Evolutionary conservation across 2,888 invertebrate species (phyloP), one percentile per base, ranked within the genome.

Genomic region (Uloborus plumipes): DNA sequence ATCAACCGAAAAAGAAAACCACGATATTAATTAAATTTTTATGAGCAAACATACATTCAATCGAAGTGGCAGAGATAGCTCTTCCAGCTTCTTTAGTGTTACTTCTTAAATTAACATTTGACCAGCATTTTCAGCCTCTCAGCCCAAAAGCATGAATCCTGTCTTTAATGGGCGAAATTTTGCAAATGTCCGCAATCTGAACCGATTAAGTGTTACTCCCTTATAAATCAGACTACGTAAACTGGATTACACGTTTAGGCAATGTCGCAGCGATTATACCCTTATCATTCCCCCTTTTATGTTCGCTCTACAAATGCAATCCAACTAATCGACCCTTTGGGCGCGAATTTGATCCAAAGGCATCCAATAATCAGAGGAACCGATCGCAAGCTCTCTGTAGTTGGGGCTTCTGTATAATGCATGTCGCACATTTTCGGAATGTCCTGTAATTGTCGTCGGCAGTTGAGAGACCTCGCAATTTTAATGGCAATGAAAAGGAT

Each of bases 281-380:
- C 78, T 78, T 78, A 78, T 78, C 78, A 70, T 71, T 55, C 18
- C 31, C 49, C 66, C 71, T 71, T 78, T 78, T 70, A 77, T 77
- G 77, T 67, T 64, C 6, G 16, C 20, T 49, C 62, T 69, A 69
- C 51, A 50, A 62, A 53, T 69, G 70, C 64, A 71, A 70, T 65
- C 64, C 53, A 49, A 51, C 58, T 55, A 66, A 74, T 74, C 66
- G 65, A 58, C 61, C 66, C 65, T 20, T 58, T 55, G 50, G 73
- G 55, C 53, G 62, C n/a, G 64, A 55, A 74, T 74, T 74, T 74
- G 58, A 31, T 55, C 47, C 74, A 26, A 74, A 66, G 39, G 65
- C 64, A 22, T 74, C 66, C 74, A 74, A 74, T 74, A 74, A 74
- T 65, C 65, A 66, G 65, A 14, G 64, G 62, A 53, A 51, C 62